Evolutionary conservation across 2,797 vertebrate genomes (phyloP), one percentile per base, ranked within the genome.

Genomic region (Notolepis coatsorum): DNA sequence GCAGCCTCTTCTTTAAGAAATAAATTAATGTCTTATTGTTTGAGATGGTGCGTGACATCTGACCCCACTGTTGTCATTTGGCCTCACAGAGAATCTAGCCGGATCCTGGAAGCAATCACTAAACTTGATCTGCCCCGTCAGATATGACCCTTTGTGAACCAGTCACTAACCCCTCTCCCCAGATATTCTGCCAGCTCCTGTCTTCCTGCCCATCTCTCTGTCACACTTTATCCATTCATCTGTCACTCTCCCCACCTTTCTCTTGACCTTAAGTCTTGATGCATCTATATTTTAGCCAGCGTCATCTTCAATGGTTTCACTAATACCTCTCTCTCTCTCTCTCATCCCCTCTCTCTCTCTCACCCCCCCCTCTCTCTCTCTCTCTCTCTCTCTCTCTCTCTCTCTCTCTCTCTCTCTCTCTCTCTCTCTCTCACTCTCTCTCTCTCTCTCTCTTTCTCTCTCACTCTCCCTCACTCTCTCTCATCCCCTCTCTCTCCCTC

Each of bases 191-290:
- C 51, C 38, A 50, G 38, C 33, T 17, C 51, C 30, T 41, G 24
- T 39, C 24, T 27, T 25, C 9, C 23, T 25, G 5, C 70, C 65
- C 58, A 54, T 78, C 71, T 50, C 50, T 30, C 59, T 73, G 68
- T 58, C 80, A 75, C 13, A 6, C 71, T 61, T 52, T 30, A 78
- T 82, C 35, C 64, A 43, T 77, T 68, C 7, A 75, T 42, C 71
- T 56, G 83, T 73, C 78, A 71, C 39, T 67, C 45, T 50, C 21
- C 52, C 71, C 64, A 64, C 70, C 65, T 78, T 71, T 62, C 30
- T 50, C 37, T 45, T 63, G 65, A 80, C 72, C 79, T 77, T 18
- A n/a, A 43, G 37, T 57, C 56, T 72, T 42, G 43, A 68, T 47
- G 60, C 57, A 50, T 46, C 38, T 31, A 28, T 41, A 27, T 61